phyloP scores from a whole-genome alignment of 1,140 invertebrate species.

The Drosophila yakuba region DNA sequence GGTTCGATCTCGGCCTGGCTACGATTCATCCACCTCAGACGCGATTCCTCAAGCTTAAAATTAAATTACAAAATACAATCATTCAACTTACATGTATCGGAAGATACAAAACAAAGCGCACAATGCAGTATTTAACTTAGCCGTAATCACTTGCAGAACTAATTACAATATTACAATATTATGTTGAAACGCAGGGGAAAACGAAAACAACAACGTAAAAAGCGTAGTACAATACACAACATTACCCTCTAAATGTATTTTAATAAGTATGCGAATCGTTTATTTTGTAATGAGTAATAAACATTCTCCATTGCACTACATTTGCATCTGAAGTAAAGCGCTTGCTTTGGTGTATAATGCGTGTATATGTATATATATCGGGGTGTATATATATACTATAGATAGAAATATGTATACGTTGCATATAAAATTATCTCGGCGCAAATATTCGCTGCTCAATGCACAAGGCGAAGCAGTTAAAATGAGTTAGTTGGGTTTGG shows the following conservation, averaged over 20 bases:
- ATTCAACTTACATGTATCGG: slow-evolving; percentile 66
- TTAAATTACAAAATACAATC: slow-evolving; percentile 67
- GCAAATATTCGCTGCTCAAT: slow-evolving; percentile 49
- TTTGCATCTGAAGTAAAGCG: slow-evolving; percentile 67
- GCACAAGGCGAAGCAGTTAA: slow-evolving; percentile 56
- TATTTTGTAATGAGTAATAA: slow-evolving; percentile 63
- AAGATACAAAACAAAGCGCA: slow-evolving; percentile 69
- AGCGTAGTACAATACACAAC: slow-evolving; percentile 64
- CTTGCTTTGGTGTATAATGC: slow-evolving; percentile 55
- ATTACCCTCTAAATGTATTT: slow-evolving; percentile 66
- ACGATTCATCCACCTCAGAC: slow-evolving; percentile 23
- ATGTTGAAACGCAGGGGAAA: slow-evolving; percentile 41
- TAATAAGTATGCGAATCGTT: slow-evolving; percentile 51
- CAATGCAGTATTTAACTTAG: slow-evolving; percentile 58
- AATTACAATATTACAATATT: slow-evolving; percentile 48
- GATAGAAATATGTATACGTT: slow-evolving; percentile 75
- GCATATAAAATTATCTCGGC: slow-evolving; percentile 71
- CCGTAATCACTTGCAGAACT: slow-evolving; percentile 54
- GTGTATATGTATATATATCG: slow-evolving; percentile 52
- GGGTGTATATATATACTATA: slow-evolving; percentile 52
- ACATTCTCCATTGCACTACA: slow-evolving; percentile 41
- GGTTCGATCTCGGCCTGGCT: slow-evolving; percentile 35
- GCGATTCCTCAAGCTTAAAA: slow-evolving; percentile 59
- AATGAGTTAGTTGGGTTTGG: slow-evolving; percentile 70
- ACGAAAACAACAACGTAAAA: slow-evolving; percentile 54